phyloP scores from a whole-genome alignment of 2,113 vertebrate species.

The Clarias macrocephalus region DNA sequence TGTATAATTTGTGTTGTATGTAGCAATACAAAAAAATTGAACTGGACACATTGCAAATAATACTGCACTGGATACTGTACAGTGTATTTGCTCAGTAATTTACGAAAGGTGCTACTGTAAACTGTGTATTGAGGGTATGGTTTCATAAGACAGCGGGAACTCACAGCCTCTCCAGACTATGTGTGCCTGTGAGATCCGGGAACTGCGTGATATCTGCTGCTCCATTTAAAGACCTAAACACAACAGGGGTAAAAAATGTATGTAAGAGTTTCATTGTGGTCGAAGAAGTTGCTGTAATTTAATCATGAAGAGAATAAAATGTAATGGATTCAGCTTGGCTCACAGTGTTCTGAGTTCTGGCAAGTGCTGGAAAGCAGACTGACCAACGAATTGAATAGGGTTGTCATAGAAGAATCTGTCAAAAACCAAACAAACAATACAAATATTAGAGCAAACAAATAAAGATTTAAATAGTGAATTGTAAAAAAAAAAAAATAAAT shows the following conservation, averaged over 20 bases:
- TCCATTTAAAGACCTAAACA: slow-evolving; percentile 87
- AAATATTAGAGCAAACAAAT: neutral
- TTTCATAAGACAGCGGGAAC: slow-evolving; percentile 56
- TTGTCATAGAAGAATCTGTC: slow-evolving; percentile 93
- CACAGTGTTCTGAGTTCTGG: slow-evolving; percentile 79
- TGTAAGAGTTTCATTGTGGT: neutral
- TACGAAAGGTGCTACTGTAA: neutral
- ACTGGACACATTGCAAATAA: neutral
- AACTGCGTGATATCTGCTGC: slow-evolving; percentile 89
- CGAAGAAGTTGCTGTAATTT: neutral
- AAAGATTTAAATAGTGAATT: neutral
- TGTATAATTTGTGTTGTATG: neutral
- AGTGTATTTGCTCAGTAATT: neutral
- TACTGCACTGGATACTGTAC: neutral
- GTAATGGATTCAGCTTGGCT: slow-evolving; percentile 41
- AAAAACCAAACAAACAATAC: slow-evolving; percentile 14
- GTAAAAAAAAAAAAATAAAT: neutral
- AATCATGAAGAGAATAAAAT: slow-evolving; percentile 5
- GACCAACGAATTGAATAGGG: slow-evolving; percentile 87
- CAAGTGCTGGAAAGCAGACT: slow-evolving; percentile 88
- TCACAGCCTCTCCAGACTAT: slow-evolving; percentile 89
- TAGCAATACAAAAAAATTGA: neutral
- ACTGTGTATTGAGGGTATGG: neutral
- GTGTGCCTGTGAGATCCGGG: slow-evolving; percentile 89
- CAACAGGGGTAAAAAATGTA: slow-evolving; percentile 3